Evolutionary conservation across 2,113 vertebrate genomes (phyloP).

Genomic region (Phainopepla nitens): DNA sequence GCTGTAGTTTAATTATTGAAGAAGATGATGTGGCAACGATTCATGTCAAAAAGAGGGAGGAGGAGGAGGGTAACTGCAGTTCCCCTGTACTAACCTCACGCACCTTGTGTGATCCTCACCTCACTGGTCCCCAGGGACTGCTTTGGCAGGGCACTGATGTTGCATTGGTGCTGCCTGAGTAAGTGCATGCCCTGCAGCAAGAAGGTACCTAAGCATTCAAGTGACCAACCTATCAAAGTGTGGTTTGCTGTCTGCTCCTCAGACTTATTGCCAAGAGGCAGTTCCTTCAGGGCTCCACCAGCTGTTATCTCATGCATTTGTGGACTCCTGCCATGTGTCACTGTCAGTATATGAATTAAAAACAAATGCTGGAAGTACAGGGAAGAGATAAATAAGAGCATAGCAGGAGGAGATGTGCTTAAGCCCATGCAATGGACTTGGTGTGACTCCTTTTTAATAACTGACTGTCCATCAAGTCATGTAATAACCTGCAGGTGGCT

Average conservation of each 20-base stretch:
- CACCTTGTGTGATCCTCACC: neutral
- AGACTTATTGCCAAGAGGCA: neutral
- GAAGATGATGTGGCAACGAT: neutral
- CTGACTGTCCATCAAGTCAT: neutral
- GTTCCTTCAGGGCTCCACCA: slow-evolving; percentile 15
- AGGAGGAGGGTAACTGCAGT: neutral
- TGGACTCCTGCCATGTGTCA: slow-evolving; percentile 17
- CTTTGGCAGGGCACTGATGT: neutral
- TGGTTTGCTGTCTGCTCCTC: neutral
- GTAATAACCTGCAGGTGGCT: slow-evolving; percentile 46
- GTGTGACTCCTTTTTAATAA: slow-evolving; percentile 43
- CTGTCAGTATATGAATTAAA: slow-evolving; percentile 31
- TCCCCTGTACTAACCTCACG: neutral
- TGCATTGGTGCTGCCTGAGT: neutral
- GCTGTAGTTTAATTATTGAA: neutral
- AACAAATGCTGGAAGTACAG: slow-evolving; percentile 5
- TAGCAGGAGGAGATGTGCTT: neutral
- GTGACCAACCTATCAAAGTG: neutral
- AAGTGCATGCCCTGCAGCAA: neutral
- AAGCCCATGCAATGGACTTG: neutral
- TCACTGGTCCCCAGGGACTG: neutral
- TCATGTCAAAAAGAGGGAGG: neutral
- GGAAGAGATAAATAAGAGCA: slow-evolving; percentile 4
- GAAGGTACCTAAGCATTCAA: neutral
- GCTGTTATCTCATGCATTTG: neutral